These are phyloP conservation scores for Drosophila subpulchrella DNA, from an alignment of 1,140 invertebrate species.

Conservation along the genomic window DNA sequence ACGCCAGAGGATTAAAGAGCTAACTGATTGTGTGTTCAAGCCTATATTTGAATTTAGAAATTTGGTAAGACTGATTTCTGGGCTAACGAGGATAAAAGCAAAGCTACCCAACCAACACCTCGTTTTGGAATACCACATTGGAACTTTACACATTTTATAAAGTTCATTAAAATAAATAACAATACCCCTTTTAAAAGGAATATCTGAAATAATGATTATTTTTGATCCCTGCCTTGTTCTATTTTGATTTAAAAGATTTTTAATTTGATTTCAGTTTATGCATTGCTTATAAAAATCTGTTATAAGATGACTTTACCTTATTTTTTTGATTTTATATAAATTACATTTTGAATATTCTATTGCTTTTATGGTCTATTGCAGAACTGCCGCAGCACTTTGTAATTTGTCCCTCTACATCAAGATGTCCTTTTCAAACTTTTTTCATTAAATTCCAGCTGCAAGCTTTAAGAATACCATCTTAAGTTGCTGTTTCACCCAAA, in stretches of 20 bases:
- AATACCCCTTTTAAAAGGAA: too few relatives aligned
- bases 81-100: neutral
- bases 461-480: conserved; percentile 42
- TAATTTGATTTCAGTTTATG: neutral
- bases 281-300: neutral
- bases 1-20: neutral
- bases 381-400: neutral
- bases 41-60: conserved; percentile 2
- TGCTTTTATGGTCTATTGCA: neutral
- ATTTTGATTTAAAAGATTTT: neutral
- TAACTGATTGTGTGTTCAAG: neutral
- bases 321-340: neutral
- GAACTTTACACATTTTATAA: too few relatives aligned
- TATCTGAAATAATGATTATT: too few relatives aligned
- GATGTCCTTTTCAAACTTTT: conserved; percentile 57
- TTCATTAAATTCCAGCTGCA: conserved; percentile 59
- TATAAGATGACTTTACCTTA: neutral
- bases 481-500: conserved; percentile 8
- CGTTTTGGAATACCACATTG: too few relatives aligned
- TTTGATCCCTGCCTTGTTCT: too few relatives aligned
- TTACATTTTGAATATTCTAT: neutral
- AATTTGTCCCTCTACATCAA: conserved; percentile 5
- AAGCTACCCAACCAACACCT: neutral
- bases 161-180: too few relatives aligned
- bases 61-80: neutral